phyloP scores from a whole-genome alignment of 2,797 vertebrate species.

The Balearica regulorum region DNA sequence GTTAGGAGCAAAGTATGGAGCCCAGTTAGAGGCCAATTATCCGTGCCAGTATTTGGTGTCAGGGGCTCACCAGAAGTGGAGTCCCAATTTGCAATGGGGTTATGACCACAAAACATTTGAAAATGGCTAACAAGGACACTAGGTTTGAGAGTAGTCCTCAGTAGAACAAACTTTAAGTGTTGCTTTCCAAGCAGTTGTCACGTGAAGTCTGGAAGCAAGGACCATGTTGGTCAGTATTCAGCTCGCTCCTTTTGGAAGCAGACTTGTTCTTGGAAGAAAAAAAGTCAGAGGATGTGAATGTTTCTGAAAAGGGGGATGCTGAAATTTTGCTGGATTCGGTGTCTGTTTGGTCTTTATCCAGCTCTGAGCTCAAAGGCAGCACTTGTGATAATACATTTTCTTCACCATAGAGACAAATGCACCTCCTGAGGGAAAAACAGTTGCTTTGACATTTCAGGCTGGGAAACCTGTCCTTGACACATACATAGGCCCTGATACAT shows the following conservation, averaged over 20 bases:
- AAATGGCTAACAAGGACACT: background rate
- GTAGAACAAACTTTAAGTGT: background rate
- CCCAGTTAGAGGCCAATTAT: background rate
- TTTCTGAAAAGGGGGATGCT: constrained; percentile 19
- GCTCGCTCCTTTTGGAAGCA: background rate
- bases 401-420: constrained; percentile 46
- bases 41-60: background rate
- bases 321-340: constrained; percentile 39
- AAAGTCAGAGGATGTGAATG: background rate
- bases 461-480: constrained; percentile 45
- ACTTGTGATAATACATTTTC: constrained; percentile 52
- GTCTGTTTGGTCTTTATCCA: constrained; percentile 40
- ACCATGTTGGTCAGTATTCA: background rate
- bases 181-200: background rate
- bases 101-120: background rate
- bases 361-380: constrained; percentile 42
- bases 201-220: background rate
- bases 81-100: background rate
- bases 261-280: constrained; percentile 1
- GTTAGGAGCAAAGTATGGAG: background rate
- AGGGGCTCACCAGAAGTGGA: background rate
- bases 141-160: background rate
- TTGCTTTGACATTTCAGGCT: constrained; percentile 44
- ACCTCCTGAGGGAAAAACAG: constrained; percentile 38
- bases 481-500: background rate